phyloP scores from a whole-genome alignment of 2,888 invertebrate genomes.

The Geophilus truncorum region DNA sequence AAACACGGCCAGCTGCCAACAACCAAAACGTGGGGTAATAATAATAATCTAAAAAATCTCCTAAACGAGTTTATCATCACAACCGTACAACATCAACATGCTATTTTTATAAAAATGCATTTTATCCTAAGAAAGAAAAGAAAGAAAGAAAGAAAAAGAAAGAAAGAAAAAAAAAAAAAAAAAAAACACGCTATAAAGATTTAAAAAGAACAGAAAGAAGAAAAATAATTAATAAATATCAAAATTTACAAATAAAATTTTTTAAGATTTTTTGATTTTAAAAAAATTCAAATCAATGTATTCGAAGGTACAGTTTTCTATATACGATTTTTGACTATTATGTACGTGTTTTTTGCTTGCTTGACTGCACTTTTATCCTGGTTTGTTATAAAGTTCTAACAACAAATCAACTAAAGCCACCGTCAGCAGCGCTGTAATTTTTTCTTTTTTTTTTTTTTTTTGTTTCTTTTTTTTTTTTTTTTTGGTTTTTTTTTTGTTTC shows the following conservation, averaged over 20 bases:
- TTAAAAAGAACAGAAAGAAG: neutral
- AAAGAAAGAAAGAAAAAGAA: no score
- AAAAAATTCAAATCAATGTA: neutral
- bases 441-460: neutral
- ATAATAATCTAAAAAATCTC: neutral
- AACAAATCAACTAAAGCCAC: neutral
- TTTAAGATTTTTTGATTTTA: neutral
- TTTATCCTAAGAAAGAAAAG: neutral
- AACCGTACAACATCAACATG: neutral
- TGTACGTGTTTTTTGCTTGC: neutral
- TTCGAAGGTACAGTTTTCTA: neutral
- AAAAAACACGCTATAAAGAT: neutral
- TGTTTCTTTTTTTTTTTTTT: neutral
- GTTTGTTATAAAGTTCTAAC: neutral
- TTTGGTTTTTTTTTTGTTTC: neutral
- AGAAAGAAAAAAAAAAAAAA: neutral
- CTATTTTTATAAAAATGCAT: neutral
- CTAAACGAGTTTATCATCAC: neutral
- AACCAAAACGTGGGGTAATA: neutral
- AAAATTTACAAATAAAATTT: neutral
- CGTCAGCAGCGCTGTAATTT: neutral
- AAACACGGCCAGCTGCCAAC: neutral
- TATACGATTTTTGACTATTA: neutral
- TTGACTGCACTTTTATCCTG: neutral
- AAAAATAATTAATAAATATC: neutral